Base-by-base conservation (phyloP, 2,113 vertebrate species). In the Brachionichthys hirsutus region DNA sequence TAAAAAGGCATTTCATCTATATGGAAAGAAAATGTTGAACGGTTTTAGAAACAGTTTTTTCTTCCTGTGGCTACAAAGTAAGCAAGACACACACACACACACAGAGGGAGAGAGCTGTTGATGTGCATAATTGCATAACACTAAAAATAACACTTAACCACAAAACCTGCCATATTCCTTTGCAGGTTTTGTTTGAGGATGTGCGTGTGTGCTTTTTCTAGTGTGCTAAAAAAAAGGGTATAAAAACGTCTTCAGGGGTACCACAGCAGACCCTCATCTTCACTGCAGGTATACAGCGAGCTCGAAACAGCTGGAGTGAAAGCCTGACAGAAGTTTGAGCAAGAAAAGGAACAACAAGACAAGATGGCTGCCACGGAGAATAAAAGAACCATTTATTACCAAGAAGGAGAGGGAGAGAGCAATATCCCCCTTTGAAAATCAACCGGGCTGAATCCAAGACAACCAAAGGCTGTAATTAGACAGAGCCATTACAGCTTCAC, bases 381-480 rank as follows among this genome's bases (percentile, higher is more conserved):
- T 78, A 78, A 86, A 85, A 76, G 62, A 88, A 83, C 62, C 53
- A 59, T 75, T 83, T 60, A 78, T 81, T 81, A 81, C 22, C 8
- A 15, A 54, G 46, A 62, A 35, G 42, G 51, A 62, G 38, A n/a
- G 63, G 49, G 68, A 47, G 79, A 63, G 77, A 50, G 73, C 67
- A 70, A 78, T 81, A 68, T 62, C 36, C 35, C 24, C 41, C 46
- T 73, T 75, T 79, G 73, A 79, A 84, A 84, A 77, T 75, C 74
- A n/a, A 85, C 55, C 63, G 62, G 51, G 63, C 62, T 64, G 73
- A 77, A 67, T 68, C 53, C 70, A 75, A 47, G 12, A 64, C 80
- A 82, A 78, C 58, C 57, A 71, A 80, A 83, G 62, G 57, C 69
- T 87, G 78, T 70, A 83, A 87, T 87, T 83, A 85, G 68, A 75